Base-by-base conservation (phyloP, 2,797 vertebrate species). In the Petrocephalus sullivani region DNA sequence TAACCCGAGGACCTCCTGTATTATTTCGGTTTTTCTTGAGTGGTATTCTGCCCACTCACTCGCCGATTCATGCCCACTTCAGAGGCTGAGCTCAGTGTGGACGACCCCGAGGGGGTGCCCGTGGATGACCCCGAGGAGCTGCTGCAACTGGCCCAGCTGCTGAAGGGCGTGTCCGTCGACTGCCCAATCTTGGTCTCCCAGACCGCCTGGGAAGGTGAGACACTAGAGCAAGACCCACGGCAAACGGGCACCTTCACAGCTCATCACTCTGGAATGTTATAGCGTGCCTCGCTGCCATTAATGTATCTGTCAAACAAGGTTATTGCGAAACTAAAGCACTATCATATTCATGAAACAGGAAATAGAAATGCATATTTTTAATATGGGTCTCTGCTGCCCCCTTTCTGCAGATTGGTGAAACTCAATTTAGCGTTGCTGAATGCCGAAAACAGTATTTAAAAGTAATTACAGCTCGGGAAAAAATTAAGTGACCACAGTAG, bases 61-160 rank as follows among this genome's bases (percentile, higher is more conserved):
- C 5, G 1, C n/a, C 19, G 3, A 16, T 71, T 85, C n/a, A 9
- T 71, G n/a, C 54, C 14, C 23, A 86, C 49, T 49, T 46, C 88
- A 97, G 97, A 94, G 51, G 90, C 94, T 83, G 95, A 96, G 60
- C 91, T 93, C 87, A 90, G 87, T 87, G 92, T 95, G 90, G 94
- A 92, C 92, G 94, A 93, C 87, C 93, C 95, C 60, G 90, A 93
- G 57, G 96, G 96, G 87, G 90, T 93, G 89, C 91, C 93, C 49
- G 94, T 96, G 87, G 95, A 97, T 89, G 95, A 95, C 90, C 94
- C 94, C 60, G 87, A 94, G 91, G 93, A 96, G 90, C 94, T 95
- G 94, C 92, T 95, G 90, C 95, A 92, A 88, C 90, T 96, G 93
- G 95, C 95, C 89, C 93, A 96, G 93, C 92, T 93, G 54, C 93